These are phyloP conservation scores for Caretta caretta DNA, from an alignment of 2,113 vertebrate species.

Conservation along the genomic window DNA sequence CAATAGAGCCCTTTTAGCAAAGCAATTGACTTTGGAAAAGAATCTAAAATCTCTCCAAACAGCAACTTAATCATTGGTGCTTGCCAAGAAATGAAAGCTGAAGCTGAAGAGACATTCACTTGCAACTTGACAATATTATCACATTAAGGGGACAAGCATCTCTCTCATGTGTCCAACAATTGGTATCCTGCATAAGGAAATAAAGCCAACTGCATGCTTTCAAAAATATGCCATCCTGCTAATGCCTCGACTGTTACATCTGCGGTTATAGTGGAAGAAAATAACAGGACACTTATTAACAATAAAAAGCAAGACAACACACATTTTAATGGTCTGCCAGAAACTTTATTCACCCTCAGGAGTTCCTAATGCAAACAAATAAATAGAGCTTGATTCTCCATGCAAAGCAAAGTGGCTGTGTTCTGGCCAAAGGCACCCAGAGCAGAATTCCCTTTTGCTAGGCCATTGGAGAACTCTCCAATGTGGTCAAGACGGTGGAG, in stretches of 20 bases:
- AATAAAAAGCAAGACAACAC: accelerated
- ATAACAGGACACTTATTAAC: accelerated
- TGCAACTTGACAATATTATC: neutral
- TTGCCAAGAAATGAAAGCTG: conserved; percentile 16
- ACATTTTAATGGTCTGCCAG: neutral
- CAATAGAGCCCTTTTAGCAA: conserved; percentile 8
- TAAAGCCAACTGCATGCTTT: conserved; percentile 6
- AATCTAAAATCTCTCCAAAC: conserved; percentile 1
- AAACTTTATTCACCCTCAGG: neutral
- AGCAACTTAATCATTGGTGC: neutral
- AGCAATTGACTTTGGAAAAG: conserved; percentile 33
- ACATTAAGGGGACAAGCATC: neutral
- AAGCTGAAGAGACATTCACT: conserved; percentile 20
- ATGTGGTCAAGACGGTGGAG: neutral
- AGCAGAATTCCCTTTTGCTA: neutral
- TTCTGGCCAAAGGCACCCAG: neutral
- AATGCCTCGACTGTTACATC: neutral
- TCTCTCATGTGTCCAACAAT: neutral
- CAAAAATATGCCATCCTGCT: neutral
- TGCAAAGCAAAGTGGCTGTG: accelerated
- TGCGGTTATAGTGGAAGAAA: neutral
- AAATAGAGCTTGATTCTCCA: accelerated
- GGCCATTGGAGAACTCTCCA: neutral
- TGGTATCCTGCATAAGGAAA: neutral
- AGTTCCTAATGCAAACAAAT: neutral